Evolutionary conservation across 2,113 vertebrate genomes (phyloP).

Genomic region (Todiramphus saurophagus): DNA sequence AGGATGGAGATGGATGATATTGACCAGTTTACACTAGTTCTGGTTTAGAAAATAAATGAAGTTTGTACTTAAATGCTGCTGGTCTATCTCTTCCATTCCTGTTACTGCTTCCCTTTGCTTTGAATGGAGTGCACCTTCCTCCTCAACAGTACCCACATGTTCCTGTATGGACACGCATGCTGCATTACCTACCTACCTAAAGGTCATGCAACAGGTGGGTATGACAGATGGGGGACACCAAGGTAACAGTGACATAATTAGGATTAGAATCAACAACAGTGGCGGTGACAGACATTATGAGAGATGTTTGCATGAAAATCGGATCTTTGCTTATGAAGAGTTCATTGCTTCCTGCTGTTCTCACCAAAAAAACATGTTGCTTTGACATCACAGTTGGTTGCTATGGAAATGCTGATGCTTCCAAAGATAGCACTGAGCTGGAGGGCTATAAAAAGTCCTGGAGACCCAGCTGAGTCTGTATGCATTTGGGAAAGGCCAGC

Average conservation of each 20-base stretch:
- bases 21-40: neutral
- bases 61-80: neutral
- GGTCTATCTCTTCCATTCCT: neutral
- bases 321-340: conserved; percentile 23
- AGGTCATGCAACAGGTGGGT: neutral
- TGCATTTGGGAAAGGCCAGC: conserved; percentile 7
- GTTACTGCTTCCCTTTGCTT: neutral
- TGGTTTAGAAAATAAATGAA: neutral
- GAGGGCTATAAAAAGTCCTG: conserved; percentile 46
- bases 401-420: conserved; percentile 54
- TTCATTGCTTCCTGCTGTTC: conserved; percentile 14
- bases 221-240: neutral
- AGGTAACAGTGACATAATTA: neutral
- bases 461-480: neutral
- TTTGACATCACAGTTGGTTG: conserved; percentile 54
- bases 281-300: neutral
- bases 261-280: neutral
- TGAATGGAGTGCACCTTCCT: neutral
- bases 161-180: neutral
- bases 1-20: neutral
- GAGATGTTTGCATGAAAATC: conserved; percentile 23
- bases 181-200: neutral
- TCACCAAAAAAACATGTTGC: neutral
- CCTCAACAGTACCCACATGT: neutral
- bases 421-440: conserved; percentile 5